These are phyloP conservation scores for Thecocarcelia acutangulata DNA, from an alignment of 2,888 invertebrate species.

Conservation along the genomic window DNA sequence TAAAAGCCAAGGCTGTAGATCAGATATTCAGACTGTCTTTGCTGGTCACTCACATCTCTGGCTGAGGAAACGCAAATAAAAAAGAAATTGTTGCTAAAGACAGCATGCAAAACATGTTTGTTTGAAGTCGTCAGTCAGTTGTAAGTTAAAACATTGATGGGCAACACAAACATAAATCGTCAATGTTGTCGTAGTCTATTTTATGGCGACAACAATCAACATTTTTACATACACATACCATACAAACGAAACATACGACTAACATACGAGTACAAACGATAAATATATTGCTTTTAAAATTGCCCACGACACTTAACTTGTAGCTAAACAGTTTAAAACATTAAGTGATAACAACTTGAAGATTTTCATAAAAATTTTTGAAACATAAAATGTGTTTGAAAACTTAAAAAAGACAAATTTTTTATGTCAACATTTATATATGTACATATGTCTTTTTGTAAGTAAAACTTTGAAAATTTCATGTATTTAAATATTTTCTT, in stretches of 20 bases:
- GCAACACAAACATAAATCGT: slow-evolving; percentile 65
- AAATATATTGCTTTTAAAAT: slow-evolving; percentile 80
- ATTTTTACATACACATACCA: slow-evolving; percentile 29
- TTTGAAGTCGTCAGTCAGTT: slow-evolving; percentile 15
- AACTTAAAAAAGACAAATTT: no score
- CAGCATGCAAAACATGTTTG: slow-evolving; percentile 62
- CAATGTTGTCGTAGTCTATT: slow-evolving; percentile 43
- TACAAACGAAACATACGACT: no score
- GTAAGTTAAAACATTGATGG: slow-evolving; percentile 57
- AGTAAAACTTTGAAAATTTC: no score
- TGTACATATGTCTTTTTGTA: no score
- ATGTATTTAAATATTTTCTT: no score
- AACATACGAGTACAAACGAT: slow-evolving; percentile 46
- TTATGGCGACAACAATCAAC: slow-evolving; percentile 50
- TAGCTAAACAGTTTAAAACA: neutral
- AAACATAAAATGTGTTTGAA: no score
- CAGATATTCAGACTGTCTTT: slow-evolving; percentile 35
- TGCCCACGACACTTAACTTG: slow-evolving; percentile 77
- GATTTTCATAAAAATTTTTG: neutral
- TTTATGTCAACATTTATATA: no score
- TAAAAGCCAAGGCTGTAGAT: slow-evolving; percentile 38
- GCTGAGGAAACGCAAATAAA: slow-evolving; percentile 21
- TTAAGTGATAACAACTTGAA: slow-evolving; percentile 9
- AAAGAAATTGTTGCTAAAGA: slow-evolving; percentile 8
- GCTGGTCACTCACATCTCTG: slow-evolving; percentile 41